These are phyloP conservation scores for Drosophila truncata DNA, from an alignment of 1,140 invertebrate genomes.

Conservation along the genomic window DNA sequence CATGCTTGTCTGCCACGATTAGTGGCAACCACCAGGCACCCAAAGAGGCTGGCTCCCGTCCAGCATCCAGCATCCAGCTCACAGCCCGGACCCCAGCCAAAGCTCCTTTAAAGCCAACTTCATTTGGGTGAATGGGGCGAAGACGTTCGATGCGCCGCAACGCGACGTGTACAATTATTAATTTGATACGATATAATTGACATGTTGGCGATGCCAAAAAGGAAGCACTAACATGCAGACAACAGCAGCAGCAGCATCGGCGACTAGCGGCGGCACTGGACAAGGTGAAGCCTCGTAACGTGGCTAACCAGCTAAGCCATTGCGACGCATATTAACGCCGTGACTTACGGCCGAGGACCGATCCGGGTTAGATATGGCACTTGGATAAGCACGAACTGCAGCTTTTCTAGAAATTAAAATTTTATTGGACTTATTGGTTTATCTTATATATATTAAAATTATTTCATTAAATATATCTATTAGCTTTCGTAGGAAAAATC, in stretches of 20 bases:
- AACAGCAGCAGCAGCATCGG: slow-evolving; percentile 10
- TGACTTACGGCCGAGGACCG: slow-evolving; percentile 41
- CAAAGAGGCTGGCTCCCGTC: slow-evolving; percentile 29
- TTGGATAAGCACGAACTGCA: neutral
- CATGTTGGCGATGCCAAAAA: slow-evolving; percentile 83
- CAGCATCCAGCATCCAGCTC: slow-evolving; percentile 10
- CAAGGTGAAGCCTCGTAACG: slow-evolving; percentile 44
- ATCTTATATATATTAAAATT: too few species aligned
- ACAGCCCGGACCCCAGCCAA: neutral
- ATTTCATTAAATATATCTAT: too few species aligned
- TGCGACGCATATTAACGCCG: slow-evolving; percentile 79
- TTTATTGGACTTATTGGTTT: too few species aligned
- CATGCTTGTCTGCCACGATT: slow-evolving; percentile 71
- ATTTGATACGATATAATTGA: slow-evolving; percentile 85
- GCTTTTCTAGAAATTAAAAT: neutral
- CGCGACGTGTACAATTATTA: slow-evolving; percentile 81
- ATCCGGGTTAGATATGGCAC: slow-evolving; percentile 43
- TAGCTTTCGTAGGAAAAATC: too few species aligned
- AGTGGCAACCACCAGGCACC: slow-evolving; percentile 52
- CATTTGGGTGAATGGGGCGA: slow-evolving; percentile 63
- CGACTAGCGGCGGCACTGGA: slow-evolving; percentile 16
- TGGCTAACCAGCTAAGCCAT: slow-evolving; percentile 69
- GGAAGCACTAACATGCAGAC: slow-evolving; percentile 76
- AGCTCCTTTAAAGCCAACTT: slow-evolving; percentile 66
- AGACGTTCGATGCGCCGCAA: slow-evolving; percentile 62